A percentile compares a stretch with the other conserved stretches of the same genome.
Evolutionary conservation across 2,797 vertebrate species (phyloP).

Genomic region (Crypturellus tataupa): DNA sequence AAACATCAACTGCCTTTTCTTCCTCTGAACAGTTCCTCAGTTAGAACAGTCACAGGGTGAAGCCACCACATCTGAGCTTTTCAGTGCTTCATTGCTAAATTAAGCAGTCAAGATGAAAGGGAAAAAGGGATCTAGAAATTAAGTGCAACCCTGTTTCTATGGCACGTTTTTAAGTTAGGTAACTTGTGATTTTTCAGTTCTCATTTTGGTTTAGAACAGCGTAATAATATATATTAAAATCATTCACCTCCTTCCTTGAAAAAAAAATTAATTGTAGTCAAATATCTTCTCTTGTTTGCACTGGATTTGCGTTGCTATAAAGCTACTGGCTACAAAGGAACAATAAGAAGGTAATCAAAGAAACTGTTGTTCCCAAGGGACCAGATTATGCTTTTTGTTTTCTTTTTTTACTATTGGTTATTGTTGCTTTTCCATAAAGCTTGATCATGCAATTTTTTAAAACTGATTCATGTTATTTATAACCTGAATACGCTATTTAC

Average conservation of each 20-base stretch:
- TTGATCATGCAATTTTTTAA: conserved; percentile 48
- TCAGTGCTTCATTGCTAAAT: not conserved
- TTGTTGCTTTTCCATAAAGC: not conserved
- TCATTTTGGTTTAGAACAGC: not conserved
- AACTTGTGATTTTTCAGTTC: not conserved
- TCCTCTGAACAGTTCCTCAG: not conserved
- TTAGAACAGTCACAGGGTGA: not conserved
- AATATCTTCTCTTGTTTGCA: conserved; percentile 50
- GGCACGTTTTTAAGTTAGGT: not conserved
- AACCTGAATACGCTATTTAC: conserved; percentile 32
- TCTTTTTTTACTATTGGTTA: too few relatives aligned
- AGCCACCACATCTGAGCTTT: not conserved
- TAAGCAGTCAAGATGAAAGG: not conserved
- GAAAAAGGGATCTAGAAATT: not conserved
- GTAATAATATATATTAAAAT: not conserved
- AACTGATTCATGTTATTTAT: conserved; percentile 54
- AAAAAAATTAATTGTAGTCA: not conserved
- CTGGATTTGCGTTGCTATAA: conserved; percentile 47
- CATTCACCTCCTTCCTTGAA: not conserved
- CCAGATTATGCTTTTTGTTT: conserved; percentile 1
- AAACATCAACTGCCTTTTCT: not conserved
- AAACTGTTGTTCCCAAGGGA: conserved; percentile 57
- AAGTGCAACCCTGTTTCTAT: not conserved
- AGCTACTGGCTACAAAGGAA: conserved; percentile 49
- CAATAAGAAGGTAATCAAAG: conserved; percentile 72